Conservation (phyloP, 2,797 vertebrate species). For the Platalea minor region DNA sequence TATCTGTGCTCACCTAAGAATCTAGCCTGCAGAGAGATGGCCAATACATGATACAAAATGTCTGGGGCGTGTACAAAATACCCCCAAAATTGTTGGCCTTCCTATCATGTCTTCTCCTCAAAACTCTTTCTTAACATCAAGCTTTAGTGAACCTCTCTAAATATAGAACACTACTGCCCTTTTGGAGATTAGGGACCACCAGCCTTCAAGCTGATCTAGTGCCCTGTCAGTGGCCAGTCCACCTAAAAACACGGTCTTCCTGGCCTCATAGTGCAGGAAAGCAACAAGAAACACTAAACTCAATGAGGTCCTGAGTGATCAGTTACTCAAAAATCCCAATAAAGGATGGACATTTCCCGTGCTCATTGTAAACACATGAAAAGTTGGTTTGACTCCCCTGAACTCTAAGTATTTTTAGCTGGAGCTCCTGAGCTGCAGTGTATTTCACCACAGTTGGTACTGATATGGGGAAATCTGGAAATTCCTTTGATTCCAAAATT, state of each 20-base stretch:
- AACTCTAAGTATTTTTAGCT: not conserved
- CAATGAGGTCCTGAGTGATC: not conserved
- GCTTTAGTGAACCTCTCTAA: not conserved
- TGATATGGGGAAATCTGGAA: not conserved
- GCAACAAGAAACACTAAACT: not conserved
- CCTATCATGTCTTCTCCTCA: not conserved
- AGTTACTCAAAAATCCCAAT: not conserved
- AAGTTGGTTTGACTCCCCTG: not conserved
- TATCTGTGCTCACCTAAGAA: not conserved
- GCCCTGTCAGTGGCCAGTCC: not conserved
- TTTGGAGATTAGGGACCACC: not conserved
- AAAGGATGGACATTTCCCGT: not conserved
- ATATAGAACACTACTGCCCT: not conserved
- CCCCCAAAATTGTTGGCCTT: not conserved
- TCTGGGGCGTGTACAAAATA: not conserved
- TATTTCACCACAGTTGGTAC: not conserved
- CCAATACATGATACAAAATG: not conserved
- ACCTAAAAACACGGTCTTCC: not conserved
- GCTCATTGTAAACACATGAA: not conserved
- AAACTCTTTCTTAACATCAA: not conserved
- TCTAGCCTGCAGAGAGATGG: not conserved
- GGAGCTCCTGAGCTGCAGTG: not conserved
- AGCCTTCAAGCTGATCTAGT: not conserved
- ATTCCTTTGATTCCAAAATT: not conserved
- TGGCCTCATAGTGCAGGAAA: not conserved